Conservation (phyloP, 2,888 invertebrate species). For the Stenchaetothrips biformis region DNA sequence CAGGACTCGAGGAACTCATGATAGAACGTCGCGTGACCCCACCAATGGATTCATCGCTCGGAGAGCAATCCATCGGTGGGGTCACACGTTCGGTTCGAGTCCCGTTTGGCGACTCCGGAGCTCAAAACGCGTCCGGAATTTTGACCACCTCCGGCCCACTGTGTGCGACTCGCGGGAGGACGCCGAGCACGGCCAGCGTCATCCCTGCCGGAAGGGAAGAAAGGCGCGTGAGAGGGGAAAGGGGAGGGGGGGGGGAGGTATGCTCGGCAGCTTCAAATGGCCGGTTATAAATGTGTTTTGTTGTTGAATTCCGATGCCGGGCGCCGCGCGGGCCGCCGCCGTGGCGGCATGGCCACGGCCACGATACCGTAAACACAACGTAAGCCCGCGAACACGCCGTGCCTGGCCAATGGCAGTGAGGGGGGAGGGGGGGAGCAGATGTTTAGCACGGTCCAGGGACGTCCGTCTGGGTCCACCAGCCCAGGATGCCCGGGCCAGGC, state of each 20-base stretch:
- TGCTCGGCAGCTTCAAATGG: background rate
- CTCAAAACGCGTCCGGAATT: too few relatives aligned
- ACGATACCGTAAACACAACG: background rate
- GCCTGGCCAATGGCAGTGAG: background rate
- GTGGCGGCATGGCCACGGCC: background rate
- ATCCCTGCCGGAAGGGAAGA: background rate
- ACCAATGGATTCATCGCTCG: too few relatives aligned
- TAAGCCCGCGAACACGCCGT: slow-evolving; percentile 12
- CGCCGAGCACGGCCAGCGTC: too few relatives aligned
- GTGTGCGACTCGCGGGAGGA: too few relatives aligned
- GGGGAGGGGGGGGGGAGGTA: background rate
- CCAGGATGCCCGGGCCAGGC: background rate
- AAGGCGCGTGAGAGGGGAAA: background rate
- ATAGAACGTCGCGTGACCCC: too few relatives aligned
- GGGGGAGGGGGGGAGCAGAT: background rate
- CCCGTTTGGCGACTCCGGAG: too few relatives aligned
- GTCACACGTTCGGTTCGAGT: too few relatives aligned
- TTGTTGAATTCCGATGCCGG: background rate
- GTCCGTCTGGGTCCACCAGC: too few relatives aligned
- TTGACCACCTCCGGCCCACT: too few relatives aligned
- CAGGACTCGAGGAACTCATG: too few relatives aligned
- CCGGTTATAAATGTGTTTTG: slow-evolving; percentile 23
- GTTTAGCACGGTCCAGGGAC: too few relatives aligned
- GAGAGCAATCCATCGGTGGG: too few relatives aligned
- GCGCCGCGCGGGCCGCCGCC: background rate